phyloP scores from a whole-genome alignment of 2,797 vertebrate genomes.

The Poeciliopsis infans region DNA sequence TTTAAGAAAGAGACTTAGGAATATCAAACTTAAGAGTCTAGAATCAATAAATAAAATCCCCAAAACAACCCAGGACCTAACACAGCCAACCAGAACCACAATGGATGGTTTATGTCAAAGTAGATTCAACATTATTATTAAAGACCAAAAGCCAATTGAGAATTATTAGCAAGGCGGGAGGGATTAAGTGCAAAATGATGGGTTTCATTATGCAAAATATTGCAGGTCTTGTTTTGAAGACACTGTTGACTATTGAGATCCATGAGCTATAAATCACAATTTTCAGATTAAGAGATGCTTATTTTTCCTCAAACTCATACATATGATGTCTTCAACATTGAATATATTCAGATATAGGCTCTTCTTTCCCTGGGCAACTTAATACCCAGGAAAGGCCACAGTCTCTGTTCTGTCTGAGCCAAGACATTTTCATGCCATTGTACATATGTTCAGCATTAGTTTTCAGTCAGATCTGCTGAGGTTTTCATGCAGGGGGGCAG shows the following conservation, averaged over 20 bases:
- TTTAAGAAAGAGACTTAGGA: too few species aligned
- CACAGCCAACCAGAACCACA: not conserved
- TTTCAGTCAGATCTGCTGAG: conserved; percentile 6
- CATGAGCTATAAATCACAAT: not conserved
- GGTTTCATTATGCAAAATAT: conserved; percentile 6
- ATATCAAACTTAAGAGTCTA: too few species aligned
- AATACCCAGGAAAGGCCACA: conserved; percentile 41
- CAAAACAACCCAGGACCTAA: not conserved
- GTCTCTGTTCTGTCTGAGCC: conserved; percentile 41
- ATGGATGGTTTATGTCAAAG: not conserved
- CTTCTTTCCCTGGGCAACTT: conserved; percentile 35
- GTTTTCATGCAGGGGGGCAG: not conserved
- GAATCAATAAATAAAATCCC: too few species aligned
- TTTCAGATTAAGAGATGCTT: conserved; percentile 19
- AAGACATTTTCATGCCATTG: conserved; percentile 53
- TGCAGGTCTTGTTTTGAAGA: too few species aligned
- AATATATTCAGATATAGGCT: conserved; percentile 12
- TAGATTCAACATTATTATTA: not conserved
- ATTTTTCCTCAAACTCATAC: conserved; percentile 2
- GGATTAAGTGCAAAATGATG: not conserved
- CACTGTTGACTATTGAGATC: not conserved
- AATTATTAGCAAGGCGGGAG: not conserved
- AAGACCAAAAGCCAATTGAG: not conserved
- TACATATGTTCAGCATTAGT: conserved; percentile 59
- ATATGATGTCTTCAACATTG: conserved; percentile 10